Evolutionary conservation across 53 echinoderm and acorn worm species (phyloP), one percentile per base, ranked within the genome.

Genomic region (Echinometra lucunter): DNA sequence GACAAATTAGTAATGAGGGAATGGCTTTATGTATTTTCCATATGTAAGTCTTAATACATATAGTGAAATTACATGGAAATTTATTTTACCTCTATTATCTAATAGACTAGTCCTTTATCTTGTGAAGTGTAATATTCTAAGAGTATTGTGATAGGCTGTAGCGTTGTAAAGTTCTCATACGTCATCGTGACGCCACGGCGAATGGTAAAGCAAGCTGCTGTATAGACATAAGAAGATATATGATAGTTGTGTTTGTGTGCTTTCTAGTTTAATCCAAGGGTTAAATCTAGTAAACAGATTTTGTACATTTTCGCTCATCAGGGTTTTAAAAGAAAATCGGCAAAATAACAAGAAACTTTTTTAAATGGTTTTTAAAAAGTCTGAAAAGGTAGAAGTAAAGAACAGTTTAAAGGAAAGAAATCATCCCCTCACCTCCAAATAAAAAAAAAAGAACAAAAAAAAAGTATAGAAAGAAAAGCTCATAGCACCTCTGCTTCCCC

Each of bases 141-240:
- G 4, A 19, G 19, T 2, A 23, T 40, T 18, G 78, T 78, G 72
- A 78, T 78, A 40, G 78, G 78, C 4, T 38, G 42, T 23, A 4
- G 42, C 38, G 78, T 42, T 38, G 78, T 78, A 78, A 78, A 78
- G 78, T 78, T 78, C 28, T 78, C 78, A 40, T 78, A 78, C 78
- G 78, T 78, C 78, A 78, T 78, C 35, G 38, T 78, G 78, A 78
- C 78, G 78, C 23, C 19, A 78, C 0, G 19, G 78, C 7, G 18
- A 6, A 19, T 11, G 16, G 69, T 69, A 69, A 69, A 69, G 9
- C 30, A 58, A 58, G 6, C 13, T 13, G 56, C 56, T 13, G 7
- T 56, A 7, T 56, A 56, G 56, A 56, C 56, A 56, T 56, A 56
- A 7, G 13, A 56, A 13, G 8, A 56, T 56, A 9, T 13, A 60